These are phyloP conservation scores for Cynocephalus volans DNA, from an alignment of 2,113 vertebrate genomes.

Conservation along the genomic window DNA sequence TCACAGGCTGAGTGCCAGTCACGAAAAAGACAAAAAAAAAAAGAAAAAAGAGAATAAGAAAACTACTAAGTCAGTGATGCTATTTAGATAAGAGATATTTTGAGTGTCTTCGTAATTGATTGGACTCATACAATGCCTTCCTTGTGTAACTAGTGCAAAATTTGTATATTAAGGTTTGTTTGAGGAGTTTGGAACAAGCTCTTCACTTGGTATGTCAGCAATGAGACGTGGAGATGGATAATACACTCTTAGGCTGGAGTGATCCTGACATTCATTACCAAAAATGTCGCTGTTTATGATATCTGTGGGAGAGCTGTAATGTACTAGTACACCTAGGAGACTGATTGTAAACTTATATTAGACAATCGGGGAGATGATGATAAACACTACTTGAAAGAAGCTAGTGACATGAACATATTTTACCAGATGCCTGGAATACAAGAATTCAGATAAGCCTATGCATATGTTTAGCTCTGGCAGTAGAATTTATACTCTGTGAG, in stretches of 20 bases:
- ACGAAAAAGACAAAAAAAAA: too few species aligned
- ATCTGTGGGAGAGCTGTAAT: conserved; percentile 64
- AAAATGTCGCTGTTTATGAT: conserved; percentile 74
- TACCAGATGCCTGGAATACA: conserved; percentile 67
- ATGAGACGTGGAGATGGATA: conserved; percentile 33
- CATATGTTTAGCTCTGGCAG: conserved; percentile 66
- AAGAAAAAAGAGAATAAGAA: background rate
- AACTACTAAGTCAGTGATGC: background rate
- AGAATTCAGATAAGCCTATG: conserved; percentile 73
- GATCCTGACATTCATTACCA: conserved; percentile 80
- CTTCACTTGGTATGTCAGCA: background rate
- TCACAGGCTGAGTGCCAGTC: too few species aligned
- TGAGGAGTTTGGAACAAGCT: conserved; percentile 5
- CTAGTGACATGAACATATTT: conserved; percentile 80
- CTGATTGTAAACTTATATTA: conserved; percentile 79
- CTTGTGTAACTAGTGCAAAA: background rate
- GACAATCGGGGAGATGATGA: conserved; percentile 78
- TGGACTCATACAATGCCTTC: background rate
- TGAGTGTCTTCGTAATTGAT: background rate
- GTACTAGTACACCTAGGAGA: conserved; percentile 82
- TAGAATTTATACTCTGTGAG: conserved; percentile 68
- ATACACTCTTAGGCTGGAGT: conserved; percentile 49
- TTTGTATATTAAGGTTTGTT: conserved; percentile 1
- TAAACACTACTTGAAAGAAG: conserved; percentile 80
- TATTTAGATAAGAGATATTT: background rate